Evolutionary conservation across 2,888 invertebrate genomes (phyloP).

Genomic region (Frankliniella fusca): DNA sequence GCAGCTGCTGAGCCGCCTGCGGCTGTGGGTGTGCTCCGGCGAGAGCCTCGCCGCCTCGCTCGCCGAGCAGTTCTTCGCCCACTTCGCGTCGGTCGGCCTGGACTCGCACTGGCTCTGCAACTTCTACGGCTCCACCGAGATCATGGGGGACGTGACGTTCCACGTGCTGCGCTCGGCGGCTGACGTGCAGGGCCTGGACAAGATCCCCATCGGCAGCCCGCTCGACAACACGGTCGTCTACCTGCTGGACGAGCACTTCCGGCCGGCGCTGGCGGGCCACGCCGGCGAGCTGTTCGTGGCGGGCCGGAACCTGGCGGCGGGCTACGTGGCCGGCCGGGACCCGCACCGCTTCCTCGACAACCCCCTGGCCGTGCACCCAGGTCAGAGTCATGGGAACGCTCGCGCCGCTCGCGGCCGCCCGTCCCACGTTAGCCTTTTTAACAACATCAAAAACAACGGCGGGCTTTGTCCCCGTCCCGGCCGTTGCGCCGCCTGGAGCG

Average conservation of each 20-base stretch:
- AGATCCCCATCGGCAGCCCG: slow-evolving; percentile 77
- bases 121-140: slow-evolving; percentile 87
- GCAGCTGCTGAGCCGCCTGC: slow-evolving; percentile 55
- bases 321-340: slow-evolving; percentile 73
- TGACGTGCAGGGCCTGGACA: slow-evolving; percentile 60
- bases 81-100: slow-evolving; percentile 53
- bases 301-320: slow-evolving; percentile 72
- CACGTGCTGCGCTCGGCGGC: slow-evolving; percentile 59
- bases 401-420: too few species aligned
- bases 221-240: slow-evolving; percentile 77
- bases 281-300: slow-evolving; percentile 79
- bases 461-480: too few species aligned
- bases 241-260: slow-evolving; percentile 68
- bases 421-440: too few species aligned
- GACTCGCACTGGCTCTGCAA: slow-evolving; percentile 66
- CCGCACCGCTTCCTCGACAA: slow-evolving; percentile 71
- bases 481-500: too few species aligned
- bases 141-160: slow-evolving; percentile 86
- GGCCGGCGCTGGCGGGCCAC: slow-evolving; percentile 65
- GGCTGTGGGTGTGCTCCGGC: slow-evolving; percentile 83
- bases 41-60: slow-evolving; percentile 70
- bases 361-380: slow-evolving; percentile 62
- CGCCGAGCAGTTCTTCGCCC: slow-evolving; percentile 69
- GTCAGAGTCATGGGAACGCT: slow-evolving; percentile 42
- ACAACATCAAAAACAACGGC: too few species aligned